These are phyloP conservation scores for Apis dorsata DNA, from an alignment of 1,140 invertebrate genomes.

Conservation along the genomic window DNA sequence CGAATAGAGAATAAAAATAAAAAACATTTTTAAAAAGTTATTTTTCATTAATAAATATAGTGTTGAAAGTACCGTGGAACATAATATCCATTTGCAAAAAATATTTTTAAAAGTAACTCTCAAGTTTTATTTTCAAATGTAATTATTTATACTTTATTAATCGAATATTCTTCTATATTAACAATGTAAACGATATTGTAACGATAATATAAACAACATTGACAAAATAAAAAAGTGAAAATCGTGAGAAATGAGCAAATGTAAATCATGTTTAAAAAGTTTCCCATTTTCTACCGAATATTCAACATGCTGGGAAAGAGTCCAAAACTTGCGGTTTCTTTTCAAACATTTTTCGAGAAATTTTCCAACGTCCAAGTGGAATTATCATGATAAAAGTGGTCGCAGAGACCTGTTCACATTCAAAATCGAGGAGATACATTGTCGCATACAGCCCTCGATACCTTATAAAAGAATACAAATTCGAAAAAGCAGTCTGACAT, in stretches of 20 bases:
- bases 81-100: no score
- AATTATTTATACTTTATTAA: no score
- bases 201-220: neutral
- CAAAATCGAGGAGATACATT: constrained; percentile 13
- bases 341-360: constrained; percentile 27
- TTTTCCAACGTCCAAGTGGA: constrained; percentile 2
- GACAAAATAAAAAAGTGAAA: neutral
- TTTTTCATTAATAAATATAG: no score
- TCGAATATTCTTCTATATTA: neutral
- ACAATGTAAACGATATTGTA: neutral
- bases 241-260: neutral
- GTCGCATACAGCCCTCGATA: constrained; percentile 12
- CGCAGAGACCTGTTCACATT: constrained; percentile 30
- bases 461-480: constrained; percentile 61
- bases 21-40: no score
- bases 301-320: constrained; percentile 26
- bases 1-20: no score
- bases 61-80: no score
- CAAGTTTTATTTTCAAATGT: no score
- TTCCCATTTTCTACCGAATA: neutral
- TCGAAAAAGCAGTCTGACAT: constrained; percentile 54
- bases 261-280: neutral
- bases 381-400: constrained; percentile 59
- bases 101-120: no score
- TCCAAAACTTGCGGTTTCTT: constrained; percentile 33